phyloP scores from a whole-genome alignment of 1,140 invertebrate species.

The Cherax destructor region DNA sequence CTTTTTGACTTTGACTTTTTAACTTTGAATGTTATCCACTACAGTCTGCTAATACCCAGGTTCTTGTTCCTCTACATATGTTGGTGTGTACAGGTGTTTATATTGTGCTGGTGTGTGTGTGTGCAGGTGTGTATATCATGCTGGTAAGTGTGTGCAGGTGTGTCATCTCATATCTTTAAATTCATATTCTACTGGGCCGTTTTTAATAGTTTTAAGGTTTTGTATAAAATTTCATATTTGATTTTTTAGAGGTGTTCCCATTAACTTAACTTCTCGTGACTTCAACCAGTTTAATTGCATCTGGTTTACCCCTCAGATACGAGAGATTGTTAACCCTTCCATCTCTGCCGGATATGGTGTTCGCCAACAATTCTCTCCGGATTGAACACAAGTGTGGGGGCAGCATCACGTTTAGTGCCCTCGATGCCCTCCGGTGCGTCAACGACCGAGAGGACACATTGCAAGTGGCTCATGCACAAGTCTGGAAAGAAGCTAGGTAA shows the following conservation, averaged over 20 bases:
- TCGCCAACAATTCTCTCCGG: constrained; percentile 89
- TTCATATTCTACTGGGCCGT: too few relatives aligned
- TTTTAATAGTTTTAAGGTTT: too few relatives aligned
- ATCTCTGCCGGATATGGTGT: constrained; percentile 98
- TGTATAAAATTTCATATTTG: too few relatives aligned
- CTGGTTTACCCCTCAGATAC: constrained; percentile 79
- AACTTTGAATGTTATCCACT: too few relatives aligned
- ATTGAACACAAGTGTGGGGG: constrained; percentile 83
- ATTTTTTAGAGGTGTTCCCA: background rate
- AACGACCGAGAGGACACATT: constrained; percentile 80
- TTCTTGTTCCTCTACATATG: too few relatives aligned
- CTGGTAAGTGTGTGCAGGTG: too few relatives aligned
- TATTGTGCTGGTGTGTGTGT: too few relatives aligned
- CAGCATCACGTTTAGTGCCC: constrained; percentile 88
- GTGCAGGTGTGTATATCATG: too few relatives aligned
- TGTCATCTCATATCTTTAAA: too few relatives aligned
- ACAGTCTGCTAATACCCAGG: too few relatives aligned
- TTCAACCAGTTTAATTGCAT: background rate
- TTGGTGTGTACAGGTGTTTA: too few relatives aligned
- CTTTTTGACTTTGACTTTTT: too few relatives aligned
- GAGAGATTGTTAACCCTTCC: constrained; percentile 86
- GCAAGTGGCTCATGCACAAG: constrained; percentile 90
- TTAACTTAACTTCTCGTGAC: background rate
- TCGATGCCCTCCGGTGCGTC: constrained; percentile 92
- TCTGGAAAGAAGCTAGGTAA: constrained; percentile 88